These are phyloP conservation scores for Hymenochirus boettgeri DNA, from an alignment of 2,113 vertebrate species.

Conservation along the genomic window DNA sequence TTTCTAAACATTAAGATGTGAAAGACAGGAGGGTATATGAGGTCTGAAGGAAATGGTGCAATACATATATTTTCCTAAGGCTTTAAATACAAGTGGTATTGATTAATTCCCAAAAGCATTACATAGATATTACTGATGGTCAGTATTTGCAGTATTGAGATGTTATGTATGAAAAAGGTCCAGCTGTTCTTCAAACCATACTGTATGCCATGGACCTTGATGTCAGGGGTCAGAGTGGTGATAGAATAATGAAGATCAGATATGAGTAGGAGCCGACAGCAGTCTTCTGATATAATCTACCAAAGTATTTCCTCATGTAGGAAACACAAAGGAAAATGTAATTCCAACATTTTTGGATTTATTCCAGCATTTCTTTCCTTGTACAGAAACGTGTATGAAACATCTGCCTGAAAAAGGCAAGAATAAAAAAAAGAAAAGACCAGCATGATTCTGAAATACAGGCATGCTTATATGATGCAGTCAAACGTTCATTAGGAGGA, in stretches of 20 bases:
- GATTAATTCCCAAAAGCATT: background rate
- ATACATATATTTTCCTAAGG: background rate
- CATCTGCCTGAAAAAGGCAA: background rate
- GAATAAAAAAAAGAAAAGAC: too few species aligned
- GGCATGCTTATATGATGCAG: too few species aligned
- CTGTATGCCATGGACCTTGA: background rate
- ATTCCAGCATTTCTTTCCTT: constrained; percentile 1
- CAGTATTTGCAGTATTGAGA: background rate
- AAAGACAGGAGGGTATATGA: background rate
- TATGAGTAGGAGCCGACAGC: background rate
- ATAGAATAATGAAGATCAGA: constrained; percentile 4
- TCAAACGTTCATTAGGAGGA: too few species aligned
- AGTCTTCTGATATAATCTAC: constrained; percentile 4
- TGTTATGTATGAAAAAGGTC: background rate
- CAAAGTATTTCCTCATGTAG: constrained; percentile 9
- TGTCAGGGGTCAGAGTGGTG: background rate
- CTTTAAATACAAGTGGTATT: background rate
- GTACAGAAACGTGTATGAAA: background rate
- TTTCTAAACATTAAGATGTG: background rate
- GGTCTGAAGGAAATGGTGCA: background rate
- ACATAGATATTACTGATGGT: background rate
- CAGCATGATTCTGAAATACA: too few species aligned
- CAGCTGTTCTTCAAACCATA: background rate
- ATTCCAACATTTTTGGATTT: background rate
- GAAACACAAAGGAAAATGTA: constrained; percentile 1